phyloP scores from a whole-genome alignment of 2,113 vertebrate species.

The Macheiramphus alcinus region DNA sequence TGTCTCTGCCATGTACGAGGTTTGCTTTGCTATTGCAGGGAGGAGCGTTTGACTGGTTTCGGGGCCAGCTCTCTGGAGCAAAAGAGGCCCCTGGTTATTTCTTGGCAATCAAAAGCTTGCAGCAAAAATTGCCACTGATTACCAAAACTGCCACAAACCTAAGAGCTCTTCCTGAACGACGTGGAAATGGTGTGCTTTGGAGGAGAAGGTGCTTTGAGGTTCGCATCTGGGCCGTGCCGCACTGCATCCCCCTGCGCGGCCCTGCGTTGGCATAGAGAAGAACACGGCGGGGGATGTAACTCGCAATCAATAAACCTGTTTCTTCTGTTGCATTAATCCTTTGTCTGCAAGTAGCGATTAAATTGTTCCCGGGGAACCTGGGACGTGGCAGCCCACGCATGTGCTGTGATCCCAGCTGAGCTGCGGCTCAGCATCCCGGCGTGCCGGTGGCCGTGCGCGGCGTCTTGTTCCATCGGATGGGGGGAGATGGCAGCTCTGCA shows the following conservation, averaged over 20 bases:
- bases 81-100: not conserved
- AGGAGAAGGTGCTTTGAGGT: not conserved
- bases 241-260: fast-evolving
- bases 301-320: not conserved
- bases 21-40: not conserved
- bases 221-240: fast-evolving
- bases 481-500: not conserved
- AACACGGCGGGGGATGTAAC: not conserved
- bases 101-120: not conserved
- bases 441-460: fast-evolving
- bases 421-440: fast-evolving
- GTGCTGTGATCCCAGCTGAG: not conserved
- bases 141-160: not conserved
- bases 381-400: fast-evolving
- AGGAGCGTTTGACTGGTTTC: fast-evolving
- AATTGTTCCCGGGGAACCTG: not conserved
- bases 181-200: not conserved
- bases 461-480: fast-evolving
- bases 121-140: not conserved
- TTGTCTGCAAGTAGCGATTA: not conserved
- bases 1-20: not conserved
- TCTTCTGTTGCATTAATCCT: not conserved
- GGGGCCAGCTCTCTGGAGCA: fast-evolving
- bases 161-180: not conserved
- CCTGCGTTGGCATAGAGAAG: not conserved